Conservation (phyloP, 2,888 invertebrate species). For the Blera fallax region DNA sequence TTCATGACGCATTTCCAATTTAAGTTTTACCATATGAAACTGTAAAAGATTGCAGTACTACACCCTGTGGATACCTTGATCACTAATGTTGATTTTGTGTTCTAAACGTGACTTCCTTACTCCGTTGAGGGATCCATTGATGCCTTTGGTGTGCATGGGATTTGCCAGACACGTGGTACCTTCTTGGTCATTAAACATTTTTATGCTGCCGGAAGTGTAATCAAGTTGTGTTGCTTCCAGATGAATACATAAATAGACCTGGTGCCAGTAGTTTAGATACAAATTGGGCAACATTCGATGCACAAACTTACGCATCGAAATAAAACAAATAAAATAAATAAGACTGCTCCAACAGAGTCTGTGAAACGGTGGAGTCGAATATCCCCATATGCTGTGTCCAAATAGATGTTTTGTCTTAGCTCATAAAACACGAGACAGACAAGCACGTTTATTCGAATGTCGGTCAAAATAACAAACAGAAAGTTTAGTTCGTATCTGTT, state of each 20-base stretch:
- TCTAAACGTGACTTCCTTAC: slow-evolving; percentile 5
- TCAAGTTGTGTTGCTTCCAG: slow-evolving; percentile 3
- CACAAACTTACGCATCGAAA: background rate
- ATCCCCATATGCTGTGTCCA: background rate
- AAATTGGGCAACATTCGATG: background rate
- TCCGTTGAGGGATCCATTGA: background rate
- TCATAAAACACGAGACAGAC: slow-evolving; percentile 21
- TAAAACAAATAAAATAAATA: background rate
- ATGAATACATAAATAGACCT: slow-evolving; percentile 27
- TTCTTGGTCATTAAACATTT: slow-evolving; percentile 29
- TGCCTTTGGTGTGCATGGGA: background rate
- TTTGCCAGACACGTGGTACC: slow-evolving; percentile 14
- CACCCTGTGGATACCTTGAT: slow-evolving; percentile 1
- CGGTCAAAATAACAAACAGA: slow-evolving; percentile 1
- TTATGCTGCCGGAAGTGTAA: slow-evolving; percentile 42
- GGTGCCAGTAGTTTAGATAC: background rate
- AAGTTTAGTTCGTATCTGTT: slow-evolving; percentile 4
- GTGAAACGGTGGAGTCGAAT: background rate
- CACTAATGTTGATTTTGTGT: background rate
- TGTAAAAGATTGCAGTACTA: background rate
- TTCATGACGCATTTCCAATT: background rate
- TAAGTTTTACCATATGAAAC: background rate
- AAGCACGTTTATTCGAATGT: background rate
- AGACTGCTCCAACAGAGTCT: background rate
- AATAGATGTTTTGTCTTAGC: background rate